Percentiles rank a stretch among this genome's conserved stretches.
phyloP scores from a whole-genome alignment of 2,113 vertebrate species.

The Vimba vimba region DNA sequence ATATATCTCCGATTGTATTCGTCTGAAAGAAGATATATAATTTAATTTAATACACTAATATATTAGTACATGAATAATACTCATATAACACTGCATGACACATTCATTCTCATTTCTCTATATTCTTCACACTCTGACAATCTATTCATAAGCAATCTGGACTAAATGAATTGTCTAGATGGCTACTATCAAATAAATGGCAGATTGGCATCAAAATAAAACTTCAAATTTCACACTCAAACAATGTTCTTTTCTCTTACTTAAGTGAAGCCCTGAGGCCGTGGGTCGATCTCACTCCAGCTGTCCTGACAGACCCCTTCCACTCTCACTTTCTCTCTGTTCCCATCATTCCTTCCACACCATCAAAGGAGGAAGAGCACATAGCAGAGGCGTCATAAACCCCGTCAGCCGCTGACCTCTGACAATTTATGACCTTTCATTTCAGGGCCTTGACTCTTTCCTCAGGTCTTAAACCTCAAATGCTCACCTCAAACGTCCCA shows the following conservation, averaged over 20 bases:
- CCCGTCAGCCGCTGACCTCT: conserved; percentile 6
- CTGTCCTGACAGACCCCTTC: neutral
- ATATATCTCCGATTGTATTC: too few species aligned
- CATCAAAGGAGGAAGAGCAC: neutral
- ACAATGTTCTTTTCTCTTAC: neutral
- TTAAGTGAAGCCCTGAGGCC: neutral
- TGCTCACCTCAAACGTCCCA: neutral
- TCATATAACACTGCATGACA: too few species aligned
- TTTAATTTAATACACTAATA: too few species aligned
- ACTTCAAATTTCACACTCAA: neutral
- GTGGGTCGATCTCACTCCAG: neutral
- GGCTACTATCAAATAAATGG: neutral
- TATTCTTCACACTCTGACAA: neutral
- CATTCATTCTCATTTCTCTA: neutral
- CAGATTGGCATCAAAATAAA: neutral
- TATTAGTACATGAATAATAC: too few species aligned
- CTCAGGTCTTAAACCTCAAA: conserved; percentile 17
- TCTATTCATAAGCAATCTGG: neutral
- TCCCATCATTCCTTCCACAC: conserved; percentile 11
- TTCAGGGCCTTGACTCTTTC: conserved; percentile 9
- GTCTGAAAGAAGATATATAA: too few species aligned
- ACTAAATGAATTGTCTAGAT: neutral
- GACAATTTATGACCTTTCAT: conserved; percentile 21
- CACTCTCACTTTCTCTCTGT: neutral
- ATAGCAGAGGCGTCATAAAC: conserved; percentile 17